Evolutionary conservation across 2,113 vertebrate genomes (phyloP), one percentile per base, ranked within the genome.

Genomic region (Penelope pileata): DNA sequence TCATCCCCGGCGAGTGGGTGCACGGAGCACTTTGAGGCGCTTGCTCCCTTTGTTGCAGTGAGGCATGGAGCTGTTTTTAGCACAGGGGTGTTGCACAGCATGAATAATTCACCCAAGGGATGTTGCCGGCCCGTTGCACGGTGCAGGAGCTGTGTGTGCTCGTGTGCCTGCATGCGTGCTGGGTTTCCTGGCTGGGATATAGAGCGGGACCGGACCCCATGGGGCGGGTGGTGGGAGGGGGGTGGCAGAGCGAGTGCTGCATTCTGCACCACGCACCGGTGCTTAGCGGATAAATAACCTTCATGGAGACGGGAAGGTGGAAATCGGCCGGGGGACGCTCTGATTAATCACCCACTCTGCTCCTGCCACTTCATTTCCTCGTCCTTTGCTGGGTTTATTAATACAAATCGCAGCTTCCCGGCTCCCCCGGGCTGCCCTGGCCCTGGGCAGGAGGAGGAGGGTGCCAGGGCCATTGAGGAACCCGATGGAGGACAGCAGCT

Each of bases 61-160:
- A 81, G 83, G 34, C 79, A 60, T 56, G 92, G 86, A 88, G 85
- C 96, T 97, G 86, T 94, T 81, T 93, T 96, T 79, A 70, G 95
- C 80, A n/a, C 27, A 7, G 91, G 97, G 91, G 94, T 95, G 95
- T 91, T 90, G 97, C 94, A 88, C 64, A 23, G 77, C 94, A 94
- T 97, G 96, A 98, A 97, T 97, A 97, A 98, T 97, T 98, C 95
- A 96, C 97, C 53, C 43, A 50, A 59, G 18, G 70, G 78, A 93
- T 79, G 92, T 81, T 11, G 81, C 80, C 91, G 91, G 93, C 92
- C 93, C 82, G 47, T n/a, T 76, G 86, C 38, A 64, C 38, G 87
- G 0, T 2, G 50, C 2, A 1, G 79, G 83, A 56, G 83, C 79
- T 2, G 17, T 14, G 21, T 13, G 6, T 54, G 8, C 79, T 67